Evolutionary conservation across 2,113 vertebrate genomes (phyloP), one percentile per base, ranked within the genome.

Genomic region (Accipiter cooperii): DNA sequence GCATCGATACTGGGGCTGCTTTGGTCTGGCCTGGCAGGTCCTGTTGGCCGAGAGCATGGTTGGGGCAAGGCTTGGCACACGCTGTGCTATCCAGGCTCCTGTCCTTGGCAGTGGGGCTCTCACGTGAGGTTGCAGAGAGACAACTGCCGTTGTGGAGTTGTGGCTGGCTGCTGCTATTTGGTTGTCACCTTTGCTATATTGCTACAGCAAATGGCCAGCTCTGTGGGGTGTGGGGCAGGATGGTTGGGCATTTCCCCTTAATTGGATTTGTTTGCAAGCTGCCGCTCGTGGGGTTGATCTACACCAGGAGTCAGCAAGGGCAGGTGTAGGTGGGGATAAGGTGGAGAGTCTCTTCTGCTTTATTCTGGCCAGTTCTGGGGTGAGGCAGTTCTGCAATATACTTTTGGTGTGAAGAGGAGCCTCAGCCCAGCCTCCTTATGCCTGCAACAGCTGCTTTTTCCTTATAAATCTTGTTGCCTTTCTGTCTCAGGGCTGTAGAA

Each of bases 1-100:
- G 54, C 5, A 5, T 33, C 0, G 19, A 55, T 70, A 80, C 57
- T 26, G 29, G 18, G n/a, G n/a, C 28, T 57, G 71, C 51, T 13
- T 9, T 52, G 61, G 36, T 31, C 36, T 26, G 52, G 31, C 17
- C 2, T 2, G 34, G 70, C 69, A 36, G 71, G 46, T n/a, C 18
- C 54, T 6, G 70, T 11, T 1, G 3, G 36, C 42, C 0, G 6
- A 7, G 34, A 26, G 17, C 66, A 4, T 0, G 8, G 42, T 42
- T 11, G 33, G 18, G 69, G 3, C 26, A 5, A n/a, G 78, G 68
- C 60, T 8, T 2, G 26, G 52, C 3, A 5, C n/a, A 4, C 1
- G 5, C 31, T 5, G n/a, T 2, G 4, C 68, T 20, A 1, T 29
- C 71, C 4, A 2, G 71, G 71, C 34, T 33, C 24, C 61, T 1